These are phyloP conservation scores for Plectropomus leopardus DNA, from an alignment of 2,113 vertebrate species.

Conservation along the genomic window DNA sequence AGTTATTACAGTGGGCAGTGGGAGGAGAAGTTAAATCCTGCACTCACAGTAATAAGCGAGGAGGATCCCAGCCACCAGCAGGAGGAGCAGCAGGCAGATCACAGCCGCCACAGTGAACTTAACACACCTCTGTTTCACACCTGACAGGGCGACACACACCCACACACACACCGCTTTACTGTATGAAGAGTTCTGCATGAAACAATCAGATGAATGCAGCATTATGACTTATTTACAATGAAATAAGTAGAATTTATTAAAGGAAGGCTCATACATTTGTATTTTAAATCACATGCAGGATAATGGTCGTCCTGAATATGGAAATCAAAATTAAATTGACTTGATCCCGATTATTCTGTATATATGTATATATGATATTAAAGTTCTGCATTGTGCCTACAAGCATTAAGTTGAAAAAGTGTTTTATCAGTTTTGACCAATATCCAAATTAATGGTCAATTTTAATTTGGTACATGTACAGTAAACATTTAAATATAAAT, in stretches of 20 bases:
- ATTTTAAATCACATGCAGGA: too few relatives aligned
- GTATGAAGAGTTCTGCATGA: background rate
- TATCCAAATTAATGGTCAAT: background rate
- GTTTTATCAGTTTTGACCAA: too few relatives aligned
- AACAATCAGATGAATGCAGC: background rate
- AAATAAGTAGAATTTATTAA: background rate
- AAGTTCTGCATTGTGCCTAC: too few relatives aligned
- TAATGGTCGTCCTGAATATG: too few relatives aligned
- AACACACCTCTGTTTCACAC: slow-evolving; percentile 46
- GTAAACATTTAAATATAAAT: background rate
- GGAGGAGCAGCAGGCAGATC: slow-evolving; percentile 66
- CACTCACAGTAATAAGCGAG: slow-evolving; percentile 77
- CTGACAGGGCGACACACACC: slow-evolving; percentile 37
- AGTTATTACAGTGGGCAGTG: background rate
- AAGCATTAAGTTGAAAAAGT: too few relatives aligned
- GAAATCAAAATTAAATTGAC: background rate
- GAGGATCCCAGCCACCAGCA: slow-evolving; percentile 65
- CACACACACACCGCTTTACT: background rate
- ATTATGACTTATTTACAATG: background rate
- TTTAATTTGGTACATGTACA: background rate
- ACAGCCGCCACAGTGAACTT: slow-evolving; percentile 45
- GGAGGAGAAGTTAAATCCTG: background rate
- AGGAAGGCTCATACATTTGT: too few relatives aligned
- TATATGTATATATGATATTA: too few relatives aligned
- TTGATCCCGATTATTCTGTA: background rate